phyloP scores from a whole-genome alignment of 2,888 invertebrate species.

The Oscheius myriophilus region DNA sequence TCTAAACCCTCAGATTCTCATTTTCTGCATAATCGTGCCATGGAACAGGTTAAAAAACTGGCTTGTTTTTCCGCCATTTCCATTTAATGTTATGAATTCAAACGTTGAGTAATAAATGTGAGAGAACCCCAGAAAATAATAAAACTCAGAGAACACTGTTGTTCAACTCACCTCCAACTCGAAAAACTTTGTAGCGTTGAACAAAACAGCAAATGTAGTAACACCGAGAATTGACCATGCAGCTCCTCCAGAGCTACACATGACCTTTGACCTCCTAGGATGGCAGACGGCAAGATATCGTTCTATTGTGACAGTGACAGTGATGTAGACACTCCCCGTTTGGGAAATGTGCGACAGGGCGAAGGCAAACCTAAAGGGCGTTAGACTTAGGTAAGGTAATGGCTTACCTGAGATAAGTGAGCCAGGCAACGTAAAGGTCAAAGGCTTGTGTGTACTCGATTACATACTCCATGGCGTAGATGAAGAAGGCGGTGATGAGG shows the following conservation, averaged over 20 bases:
- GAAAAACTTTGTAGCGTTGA: slow-evolving; percentile 68
- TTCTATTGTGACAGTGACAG: slow-evolving; percentile 67
- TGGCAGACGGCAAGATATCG: slow-evolving; percentile 66
- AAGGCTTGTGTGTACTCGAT: slow-evolving; percentile 84
- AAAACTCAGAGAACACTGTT: too few relatives aligned
- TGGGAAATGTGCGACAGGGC: slow-evolving; percentile 67
- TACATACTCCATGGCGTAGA: slow-evolving; percentile 87
- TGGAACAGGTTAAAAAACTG: too few relatives aligned
- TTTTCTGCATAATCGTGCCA: too few relatives aligned
- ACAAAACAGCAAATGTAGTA: slow-evolving; percentile 64
- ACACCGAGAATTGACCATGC: slow-evolving; percentile 64
- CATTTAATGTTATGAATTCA: too few relatives aligned
- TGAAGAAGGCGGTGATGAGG: slow-evolving; percentile 82
- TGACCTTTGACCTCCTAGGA: slow-evolving; percentile 51
- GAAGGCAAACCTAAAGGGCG: slow-evolving; percentile 56
- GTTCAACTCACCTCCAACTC: slow-evolving; percentile 64
- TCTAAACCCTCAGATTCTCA: too few relatives aligned
- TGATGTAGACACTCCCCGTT: slow-evolving; percentile 65
- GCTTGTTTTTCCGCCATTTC: too few relatives aligned
- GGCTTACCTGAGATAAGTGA: slow-evolving; percentile 60
- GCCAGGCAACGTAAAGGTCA: slow-evolving; percentile 74
- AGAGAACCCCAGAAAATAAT: too few relatives aligned
- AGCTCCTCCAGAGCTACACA: slow-evolving; percentile 59
- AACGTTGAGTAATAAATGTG: too few relatives aligned
- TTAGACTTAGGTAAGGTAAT: background rate